Evolutionary conservation across 30 jellyfish, hydroid and myxozoan genomes (phyloP), one percentile per base, ranked within the genome.

Genomic region (Phacellophora camtschatica): DNA sequence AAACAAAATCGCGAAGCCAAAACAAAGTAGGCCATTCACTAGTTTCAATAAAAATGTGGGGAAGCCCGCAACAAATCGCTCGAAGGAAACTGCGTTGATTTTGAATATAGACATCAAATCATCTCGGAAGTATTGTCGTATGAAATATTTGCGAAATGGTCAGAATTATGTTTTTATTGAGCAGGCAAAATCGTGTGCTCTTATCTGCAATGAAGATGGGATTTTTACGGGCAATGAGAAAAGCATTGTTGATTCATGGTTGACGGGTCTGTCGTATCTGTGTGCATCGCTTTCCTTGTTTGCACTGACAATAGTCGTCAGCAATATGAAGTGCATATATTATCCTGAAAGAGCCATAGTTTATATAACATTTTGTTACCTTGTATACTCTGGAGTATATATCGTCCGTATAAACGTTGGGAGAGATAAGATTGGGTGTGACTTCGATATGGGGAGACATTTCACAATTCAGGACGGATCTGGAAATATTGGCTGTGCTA

Each of bases 401-500:
- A 62, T 93, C 63, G 84, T 86, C 57, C 92, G 97, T 2, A 43
- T 88, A 36, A 69, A 72, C 42, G 87, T 87, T 37, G 92, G 97
- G 13, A 67, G 99, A 35, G 96, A 93, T 49, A 68, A 58, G 34
- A 82, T 93, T 25, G 90, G 96, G 66, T 93, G 99, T 82, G 92
- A 78, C 46, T 66, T 24, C 16, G 94, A 78, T 25, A 59, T 33
- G 62, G 99, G 97, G 31, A 72, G 94, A 4, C 88, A 74, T 57
- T 93, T 50, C 89, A 68, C 93, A 34, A 66, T 93, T 6, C 90
- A 67, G 45, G 99, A 93, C 41, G 99, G 99, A 9, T 86, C 97
- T 11, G 96, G 96, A n/a, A 86, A 93, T 94, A 72, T 87, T 48
- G 89, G 96, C 74, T 93, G 99, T 75, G 97, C 99, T 1, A 79